Base-by-base conservation (phyloP, 2,113 vertebrate species). In the Talpa occidentalis region DNA sequence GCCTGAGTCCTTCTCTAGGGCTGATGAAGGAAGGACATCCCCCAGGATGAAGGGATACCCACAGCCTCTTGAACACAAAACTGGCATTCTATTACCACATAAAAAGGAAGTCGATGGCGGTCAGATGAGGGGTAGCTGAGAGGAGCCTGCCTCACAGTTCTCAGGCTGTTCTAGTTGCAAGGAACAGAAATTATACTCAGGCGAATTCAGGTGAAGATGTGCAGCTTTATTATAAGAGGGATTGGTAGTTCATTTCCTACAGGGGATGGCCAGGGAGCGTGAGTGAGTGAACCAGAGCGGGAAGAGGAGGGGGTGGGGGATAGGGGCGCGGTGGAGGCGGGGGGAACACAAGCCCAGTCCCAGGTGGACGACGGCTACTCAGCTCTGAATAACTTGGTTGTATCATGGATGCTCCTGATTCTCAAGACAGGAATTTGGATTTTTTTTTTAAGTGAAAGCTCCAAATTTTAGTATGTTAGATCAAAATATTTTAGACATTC, bases 351-450 rank as follows among this genome's bases (percentile, higher is more conserved):
- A 54, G 37, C 35, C 59, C 64, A 1, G 10, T 12, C 40, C 44
- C 12, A 6, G n/a, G 17, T 0, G 28, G 10, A 8, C 0, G 1
- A 35, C 32, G 12, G 3, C 8, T 5, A 16, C 47, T 66, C 28
- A 30, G 40, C 26, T 35, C 12, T 32, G 17, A 12, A 24, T 74
- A 81, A 30, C n/a, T 26, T 14, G 44, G 12, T 35, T 16, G 24
- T 26, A 22, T 2, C 8, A 0, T 35, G n/a, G 35, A 40, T 16
- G n/a, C 26, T n/a, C 30, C 70, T 17, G 3, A 42, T 47, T 37
- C 72, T 69, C 62, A 90, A 73, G 64, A 59, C 32, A 37, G 19
- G 47, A 86, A 72, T 77, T 76, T 78, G 56, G 16, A 37, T 72
- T 91, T 62, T 86, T 80, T 37, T 77, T 52, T 15, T 16, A 52